These are phyloP conservation scores for Ariopsis seemanni DNA, from an alignment of 2,113 vertebrate genomes.

Conservation along the genomic window DNA sequence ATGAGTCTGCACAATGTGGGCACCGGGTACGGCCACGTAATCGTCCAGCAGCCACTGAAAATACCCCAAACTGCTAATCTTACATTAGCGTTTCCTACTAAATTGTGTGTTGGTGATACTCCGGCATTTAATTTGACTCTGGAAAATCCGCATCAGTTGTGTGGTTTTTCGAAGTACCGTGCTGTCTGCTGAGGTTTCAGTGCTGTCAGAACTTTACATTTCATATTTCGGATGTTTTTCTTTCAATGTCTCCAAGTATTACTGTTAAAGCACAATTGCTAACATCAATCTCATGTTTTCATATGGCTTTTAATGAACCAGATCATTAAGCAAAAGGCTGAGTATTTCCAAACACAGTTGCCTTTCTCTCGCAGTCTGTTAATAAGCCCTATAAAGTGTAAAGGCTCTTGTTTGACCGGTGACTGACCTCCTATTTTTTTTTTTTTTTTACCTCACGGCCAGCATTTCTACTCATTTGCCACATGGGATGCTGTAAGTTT, in stretches of 20 bases:
- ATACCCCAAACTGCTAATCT: background rate
- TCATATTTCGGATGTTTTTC: background rate
- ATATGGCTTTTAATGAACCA: constrained; percentile 36
- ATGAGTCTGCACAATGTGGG: constrained; percentile 21
- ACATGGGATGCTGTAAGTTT: constrained; percentile 55
- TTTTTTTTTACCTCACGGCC: constrained; percentile 42
- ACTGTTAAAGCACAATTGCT: background rate
- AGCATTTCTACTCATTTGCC: constrained; percentile 43
- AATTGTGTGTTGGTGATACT: constrained; percentile 2
- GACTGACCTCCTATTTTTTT: constrained; percentile 46
- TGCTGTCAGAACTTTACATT: background rate
- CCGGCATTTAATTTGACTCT: background rate
- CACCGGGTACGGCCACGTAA: background rate
- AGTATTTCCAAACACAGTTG: constrained; percentile 27
- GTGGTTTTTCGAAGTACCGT: background rate
- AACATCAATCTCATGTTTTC: constrained; percentile 18
- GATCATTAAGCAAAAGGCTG: constrained; percentile 50
- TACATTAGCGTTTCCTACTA: background rate
- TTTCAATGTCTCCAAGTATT: background rate
- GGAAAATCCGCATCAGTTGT: background rate
- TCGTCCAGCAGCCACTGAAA: background rate
- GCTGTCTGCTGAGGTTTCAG: background rate
- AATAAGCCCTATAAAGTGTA: constrained; percentile 49
- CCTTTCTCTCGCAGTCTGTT: constrained; percentile 31
- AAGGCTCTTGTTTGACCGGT: constrained; percentile 50